phyloP scores from a whole-genome alignment of 2,888 invertebrate species.

The Erynnis tages region DNA sequence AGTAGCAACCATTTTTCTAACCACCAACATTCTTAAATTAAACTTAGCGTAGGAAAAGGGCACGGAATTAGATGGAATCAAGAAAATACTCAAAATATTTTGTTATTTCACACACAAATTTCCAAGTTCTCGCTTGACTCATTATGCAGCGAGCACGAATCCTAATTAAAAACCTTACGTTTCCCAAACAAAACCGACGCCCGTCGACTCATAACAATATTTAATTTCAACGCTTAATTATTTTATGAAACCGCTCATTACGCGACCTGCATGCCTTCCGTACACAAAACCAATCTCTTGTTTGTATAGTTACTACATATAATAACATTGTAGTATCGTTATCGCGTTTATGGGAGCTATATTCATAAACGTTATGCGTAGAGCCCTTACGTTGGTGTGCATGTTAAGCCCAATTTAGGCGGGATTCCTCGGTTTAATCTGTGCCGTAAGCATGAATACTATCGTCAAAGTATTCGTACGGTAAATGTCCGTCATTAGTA shows the following conservation, averaged over 20 bases:
- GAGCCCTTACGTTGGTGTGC: no score
- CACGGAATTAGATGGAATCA: background rate
- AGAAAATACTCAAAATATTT: background rate
- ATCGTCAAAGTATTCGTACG: no score
- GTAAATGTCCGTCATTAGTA: no score
- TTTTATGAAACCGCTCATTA: conserved; percentile 27
- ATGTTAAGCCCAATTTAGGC: no score
- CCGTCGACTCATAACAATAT: conserved; percentile 19
- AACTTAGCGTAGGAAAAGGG: no score
- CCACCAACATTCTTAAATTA: no score
- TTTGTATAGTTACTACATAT: conserved; percentile 44
- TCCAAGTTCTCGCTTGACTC: conserved; percentile 7
- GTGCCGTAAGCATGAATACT: no score
- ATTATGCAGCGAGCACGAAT: conserved; percentile 24
- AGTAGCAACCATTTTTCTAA: no score
- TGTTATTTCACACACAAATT: background rate
- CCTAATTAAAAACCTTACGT: conserved; percentile 27
- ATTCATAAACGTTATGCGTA: conserved; percentile 50
- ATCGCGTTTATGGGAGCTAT: conserved; percentile 47
- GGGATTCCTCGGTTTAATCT: no score
- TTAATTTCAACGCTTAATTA: conserved; percentile 28
- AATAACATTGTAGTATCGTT: conserved; percentile 54
- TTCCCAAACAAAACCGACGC: conserved; percentile 33
- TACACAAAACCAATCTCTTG: conserved; percentile 40
- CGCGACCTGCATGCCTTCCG: conserved; percentile 29